phyloP scores from a whole-genome alignment of 53 echinoderm and acorn worm species.

The Henricia sp. region DNA sequence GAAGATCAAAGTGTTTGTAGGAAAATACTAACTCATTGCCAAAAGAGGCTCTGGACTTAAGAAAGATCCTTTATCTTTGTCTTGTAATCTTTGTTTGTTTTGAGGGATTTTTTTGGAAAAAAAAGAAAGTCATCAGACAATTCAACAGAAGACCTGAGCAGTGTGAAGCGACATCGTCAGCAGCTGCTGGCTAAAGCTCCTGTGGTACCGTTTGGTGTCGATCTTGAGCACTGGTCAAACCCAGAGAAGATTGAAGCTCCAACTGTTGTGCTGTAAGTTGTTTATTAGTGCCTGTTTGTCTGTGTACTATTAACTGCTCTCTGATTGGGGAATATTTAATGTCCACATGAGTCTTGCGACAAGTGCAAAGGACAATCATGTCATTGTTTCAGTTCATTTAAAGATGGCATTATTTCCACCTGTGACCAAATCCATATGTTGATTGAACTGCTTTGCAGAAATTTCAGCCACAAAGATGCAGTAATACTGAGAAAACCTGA shows the following conservation, averaged over 20 bases:
- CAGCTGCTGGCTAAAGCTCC: conserved; percentile 79
- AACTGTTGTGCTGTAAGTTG: conserved; percentile 73
- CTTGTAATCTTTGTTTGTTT: too few species aligned
- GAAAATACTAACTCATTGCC: too few species aligned
- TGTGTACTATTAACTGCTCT: not conserved
- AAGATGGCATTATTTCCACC: too few species aligned
- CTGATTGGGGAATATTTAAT: not conserved
- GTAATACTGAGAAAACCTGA: too few species aligned
- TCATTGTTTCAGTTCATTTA: too few species aligned
- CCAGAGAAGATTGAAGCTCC: conserved; percentile 88
- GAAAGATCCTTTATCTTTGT: too few species aligned
- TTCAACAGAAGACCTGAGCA: not conserved
- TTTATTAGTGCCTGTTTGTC: not conserved
- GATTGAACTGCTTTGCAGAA: too few species aligned
- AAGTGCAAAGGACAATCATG: too few species aligned
- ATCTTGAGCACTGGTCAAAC: conserved; percentile 84
- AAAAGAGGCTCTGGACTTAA: too few species aligned
- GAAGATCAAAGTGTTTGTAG: too few species aligned
- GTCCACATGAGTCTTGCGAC: not conserved
- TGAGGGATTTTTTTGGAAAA: not conserved
- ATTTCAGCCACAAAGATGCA: too few species aligned
- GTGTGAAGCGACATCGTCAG: conserved; percentile 51
- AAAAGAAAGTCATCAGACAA: conserved; percentile 14
- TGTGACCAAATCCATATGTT: too few species aligned
- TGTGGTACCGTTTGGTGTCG: conserved; percentile 72